phyloP scores from a whole-genome alignment of 2,888 invertebrate genomes.

The Athrips mouffetella region DNA sequence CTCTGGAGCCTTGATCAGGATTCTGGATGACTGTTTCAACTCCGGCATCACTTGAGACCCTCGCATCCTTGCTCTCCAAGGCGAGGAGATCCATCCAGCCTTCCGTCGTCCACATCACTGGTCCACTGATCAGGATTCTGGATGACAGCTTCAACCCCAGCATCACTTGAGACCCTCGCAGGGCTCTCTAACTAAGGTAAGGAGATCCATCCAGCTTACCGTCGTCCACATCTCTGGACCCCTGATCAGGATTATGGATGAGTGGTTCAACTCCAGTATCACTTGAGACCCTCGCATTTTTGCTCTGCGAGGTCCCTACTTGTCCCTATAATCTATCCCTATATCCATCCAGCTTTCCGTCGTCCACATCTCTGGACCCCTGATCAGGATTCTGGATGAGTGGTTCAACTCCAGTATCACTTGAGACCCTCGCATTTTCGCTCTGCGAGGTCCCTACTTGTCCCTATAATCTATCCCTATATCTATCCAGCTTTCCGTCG shows the following conservation, averaged over 20 bases:
- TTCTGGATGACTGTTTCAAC: conserved; percentile 96
- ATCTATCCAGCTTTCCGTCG: too few relatives aligned
- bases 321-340: too few relatives aligned
- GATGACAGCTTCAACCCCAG: conserved; percentile 96
- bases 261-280: conserved; percentile 94
- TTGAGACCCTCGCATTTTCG: too few relatives aligned
- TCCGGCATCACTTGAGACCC: conserved; percentile 95
- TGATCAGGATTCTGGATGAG: too few relatives aligned
- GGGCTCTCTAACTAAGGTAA: conserved; percentile 92
- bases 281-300: too few relatives aligned
- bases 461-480: too few relatives aligned
- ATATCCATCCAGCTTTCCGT: too few relatives aligned
- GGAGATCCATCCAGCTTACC: conserved; percentile 94
- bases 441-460: too few relatives aligned
- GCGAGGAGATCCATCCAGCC: conserved; percentile 93
- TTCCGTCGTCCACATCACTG: conserved; percentile 97
- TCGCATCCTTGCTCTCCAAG: conserved; percentile 94
- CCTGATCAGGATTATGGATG: conserved; percentile 97
- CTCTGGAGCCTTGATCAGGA: conserved; percentile 98
- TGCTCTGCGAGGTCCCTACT: too few relatives aligned
- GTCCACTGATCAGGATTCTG: conserved; percentile 97
- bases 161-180: conserved; percentile 95
- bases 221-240: conserved; percentile 99
- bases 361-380: too few relatives aligned
- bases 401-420: too few relatives aligned